These are phyloP conservation scores for Watsonalla binaria DNA, from an alignment of 2,888 invertebrate genomes.

Conservation along the genomic window DNA sequence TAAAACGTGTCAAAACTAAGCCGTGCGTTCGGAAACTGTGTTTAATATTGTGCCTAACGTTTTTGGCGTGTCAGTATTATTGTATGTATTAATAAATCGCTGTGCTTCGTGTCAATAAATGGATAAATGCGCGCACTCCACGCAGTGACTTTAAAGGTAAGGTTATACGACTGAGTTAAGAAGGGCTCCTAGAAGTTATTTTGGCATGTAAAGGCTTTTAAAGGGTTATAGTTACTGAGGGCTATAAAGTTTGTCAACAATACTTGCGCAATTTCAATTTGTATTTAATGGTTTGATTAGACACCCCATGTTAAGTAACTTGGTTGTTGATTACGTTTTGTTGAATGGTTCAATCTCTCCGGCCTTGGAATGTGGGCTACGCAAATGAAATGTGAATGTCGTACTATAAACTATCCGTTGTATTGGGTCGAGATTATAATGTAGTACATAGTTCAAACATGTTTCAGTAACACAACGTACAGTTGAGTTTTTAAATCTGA, in stretches of 20 bases:
- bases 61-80: slow-evolving; percentile 38
- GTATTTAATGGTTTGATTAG: slow-evolving; percentile 27
- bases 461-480: no score
- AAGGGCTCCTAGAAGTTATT: slow-evolving; percentile 42
- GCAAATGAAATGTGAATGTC: slow-evolving; percentile 21
- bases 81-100: slow-evolving; percentile 37
- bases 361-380: slow-evolving; percentile 24
- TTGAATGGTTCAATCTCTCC: slow-evolving; percentile 23
- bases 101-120: slow-evolving; percentile 36
- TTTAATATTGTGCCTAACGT: slow-evolving; percentile 53
- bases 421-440: no score
- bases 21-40: slow-evolving; percentile 63
- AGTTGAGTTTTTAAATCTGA: no score
- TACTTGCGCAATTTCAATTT: slow-evolving; percentile 39
- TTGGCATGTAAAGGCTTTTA: slow-evolving; percentile 32
- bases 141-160: slow-evolving; percentile 55
- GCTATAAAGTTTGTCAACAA: slow-evolving; percentile 56
- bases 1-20: slow-evolving; percentile 38
- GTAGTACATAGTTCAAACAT: no score
- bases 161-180: slow-evolving; percentile 45
- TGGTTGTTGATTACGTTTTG: slow-evolving; percentile 20
- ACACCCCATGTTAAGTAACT: slow-evolving; percentile 29
- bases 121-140: slow-evolving; percentile 44
- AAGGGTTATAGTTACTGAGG: slow-evolving; percentile 50
- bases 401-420: background rate